Evolutionary conservation across 2,888 invertebrate species (phyloP), one percentile per base, ranked within the genome.

Genomic region (Scrobipalpa costella): DNA sequence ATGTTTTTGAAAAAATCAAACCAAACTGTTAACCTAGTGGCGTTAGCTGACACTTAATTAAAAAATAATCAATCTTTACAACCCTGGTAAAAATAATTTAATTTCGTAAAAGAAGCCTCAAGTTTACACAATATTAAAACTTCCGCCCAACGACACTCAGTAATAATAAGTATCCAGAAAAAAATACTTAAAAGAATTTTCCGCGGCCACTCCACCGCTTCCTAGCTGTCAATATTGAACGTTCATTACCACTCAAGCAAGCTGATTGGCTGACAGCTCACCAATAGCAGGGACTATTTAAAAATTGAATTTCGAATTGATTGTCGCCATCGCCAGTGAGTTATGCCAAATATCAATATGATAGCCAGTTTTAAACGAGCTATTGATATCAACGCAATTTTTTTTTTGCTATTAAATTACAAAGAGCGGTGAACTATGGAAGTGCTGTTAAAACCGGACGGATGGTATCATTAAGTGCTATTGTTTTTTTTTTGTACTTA

Each of bases 231-330:
- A 67, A 71, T 77, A 75, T 71, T 66, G 67, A 70, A 69, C 73
- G 73, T 75, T 80, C 75, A 83, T 84, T 82, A 80, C 77, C 76
- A 82, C 84, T 83, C 81, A 79, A 74, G 72, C 70, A 64, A 66
- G 65, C 71, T 73, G 74, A 90, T 90, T 90, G 89, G 90, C 63
- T 70, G 74, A 67, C 70, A 67, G 57, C 59, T 68, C 73, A 73
- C 89, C 90, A 89, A 90, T 89, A 68, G 75, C 70, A 69, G 67
- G 38, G n/a, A n/a, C 33, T 64, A 68, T 68, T 71, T 49, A 55
- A 55, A 44, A 58, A 59, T 84, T 82, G 80, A 84, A 83, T 79
- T 81, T 73, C 75, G 77, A 77, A 78, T 78, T 74, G 73, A 79
- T 69, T 72, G 69, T 72, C 71, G 72, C 74, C 73, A 75, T 67